Evolutionary conservation across 2,113 vertebrate genomes (phyloP).

Genomic region (Myotis lucifugus): DNA sequence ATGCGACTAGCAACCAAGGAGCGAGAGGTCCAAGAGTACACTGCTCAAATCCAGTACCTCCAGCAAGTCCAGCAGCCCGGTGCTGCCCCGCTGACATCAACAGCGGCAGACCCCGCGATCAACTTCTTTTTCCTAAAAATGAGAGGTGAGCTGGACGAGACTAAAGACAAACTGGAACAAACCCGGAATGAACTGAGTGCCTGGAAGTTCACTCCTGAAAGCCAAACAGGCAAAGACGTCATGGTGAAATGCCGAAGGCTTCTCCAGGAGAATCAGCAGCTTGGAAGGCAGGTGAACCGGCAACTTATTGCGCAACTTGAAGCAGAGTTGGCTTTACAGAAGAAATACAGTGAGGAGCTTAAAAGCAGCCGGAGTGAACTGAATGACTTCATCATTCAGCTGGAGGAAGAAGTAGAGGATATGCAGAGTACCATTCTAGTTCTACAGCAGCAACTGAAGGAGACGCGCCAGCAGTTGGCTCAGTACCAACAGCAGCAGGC

Average conservation of each 20-base stretch:
- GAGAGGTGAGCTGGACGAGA: constrained; percentile 99
- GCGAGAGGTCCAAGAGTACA: fast-evolving
- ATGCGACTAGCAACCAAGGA: not conserved
- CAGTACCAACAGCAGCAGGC: constrained; percentile 90
- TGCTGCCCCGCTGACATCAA: constrained; percentile 97
- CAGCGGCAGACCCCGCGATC: constrained; percentile 99
- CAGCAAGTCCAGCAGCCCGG: constrained; percentile 99
- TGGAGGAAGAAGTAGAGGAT: constrained; percentile 98
- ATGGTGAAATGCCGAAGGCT: constrained; percentile 99
- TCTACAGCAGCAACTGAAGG: constrained; percentile 97
- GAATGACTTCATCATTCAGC: constrained; percentile 99
- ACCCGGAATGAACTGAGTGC: constrained; percentile 99
- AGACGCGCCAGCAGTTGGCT: constrained; percentile 93
- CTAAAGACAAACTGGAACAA: constrained; percentile 99
- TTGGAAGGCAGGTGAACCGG: constrained; percentile 98
- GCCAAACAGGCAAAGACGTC: constrained; percentile 99
- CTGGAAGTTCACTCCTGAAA: constrained; percentile 99
- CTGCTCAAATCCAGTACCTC: constrained; percentile 97
- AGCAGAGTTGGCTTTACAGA: constrained; percentile 98
- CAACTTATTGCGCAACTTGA: constrained; percentile 99
- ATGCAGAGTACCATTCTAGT: constrained; percentile 99
- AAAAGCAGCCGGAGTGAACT: constrained; percentile 99
- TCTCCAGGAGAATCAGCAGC: constrained; percentile 99
- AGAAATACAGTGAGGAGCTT: constrained; percentile 99
- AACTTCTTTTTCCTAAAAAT: constrained; percentile 99